Conservation (phyloP, 2,113 vertebrate genomes). For the Prietella phreatophila region DNA sequence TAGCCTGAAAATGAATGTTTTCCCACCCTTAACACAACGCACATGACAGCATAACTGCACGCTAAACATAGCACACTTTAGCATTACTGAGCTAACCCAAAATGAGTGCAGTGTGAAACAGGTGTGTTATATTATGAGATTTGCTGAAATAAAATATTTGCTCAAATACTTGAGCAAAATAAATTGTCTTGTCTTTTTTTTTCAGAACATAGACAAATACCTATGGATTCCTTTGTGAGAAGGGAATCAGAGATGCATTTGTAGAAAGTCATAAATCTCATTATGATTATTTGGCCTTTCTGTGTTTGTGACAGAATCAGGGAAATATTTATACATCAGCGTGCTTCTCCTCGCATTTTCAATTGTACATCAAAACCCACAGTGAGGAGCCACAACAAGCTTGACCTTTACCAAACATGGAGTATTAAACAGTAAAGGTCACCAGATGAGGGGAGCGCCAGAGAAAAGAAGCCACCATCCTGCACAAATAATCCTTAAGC, state of each 20-base stretch:
- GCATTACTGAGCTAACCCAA: not conserved
- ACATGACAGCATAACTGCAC: slow-evolving; percentile 35
- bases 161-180: slow-evolving; percentile 1
- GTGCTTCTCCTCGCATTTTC: slow-evolving; percentile 63
- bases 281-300: slow-evolving; percentile 66
- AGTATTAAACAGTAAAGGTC: slow-evolving; percentile 77
- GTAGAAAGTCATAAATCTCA: slow-evolving; percentile 52
- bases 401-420: slow-evolving; percentile 76
- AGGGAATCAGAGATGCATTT: slow-evolving; percentile 23
- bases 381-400: slow-evolving; percentile 71
- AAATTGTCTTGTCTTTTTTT: not conserved
- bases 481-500: slow-evolving; percentile 32
- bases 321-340: slow-evolving; percentile 66
- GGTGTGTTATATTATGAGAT: slow-evolving; percentile 7
- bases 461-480: slow-evolving; percentile 56
- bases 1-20: not conserved
- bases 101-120: not conserved
- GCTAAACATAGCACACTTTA: slow-evolving; percentile 13
- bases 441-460: slow-evolving; percentile 56
- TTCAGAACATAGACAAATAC: not conserved
- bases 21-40: slow-evolving; percentile 23
- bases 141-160: no score
- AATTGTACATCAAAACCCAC: slow-evolving; percentile 71
- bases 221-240: not conserved
- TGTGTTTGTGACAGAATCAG: slow-evolving; percentile 63